Evolutionary conservation across 2,797 vertebrate species (phyloP).

Genomic region (Craterocephalus amniculus): DNA sequence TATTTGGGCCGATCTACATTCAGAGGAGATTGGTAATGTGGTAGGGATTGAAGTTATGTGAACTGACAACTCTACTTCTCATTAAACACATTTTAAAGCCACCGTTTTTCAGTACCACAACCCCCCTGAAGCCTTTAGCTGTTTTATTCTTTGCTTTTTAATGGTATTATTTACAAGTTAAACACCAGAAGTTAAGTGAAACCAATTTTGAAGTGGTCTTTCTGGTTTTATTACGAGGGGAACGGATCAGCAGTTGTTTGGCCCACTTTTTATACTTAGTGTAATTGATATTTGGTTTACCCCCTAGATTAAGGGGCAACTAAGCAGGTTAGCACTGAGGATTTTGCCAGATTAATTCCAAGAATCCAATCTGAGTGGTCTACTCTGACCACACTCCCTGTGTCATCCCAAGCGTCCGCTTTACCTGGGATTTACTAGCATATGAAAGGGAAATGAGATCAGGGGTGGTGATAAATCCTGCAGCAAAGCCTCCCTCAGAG

Average conservation of each 20-base stretch:
- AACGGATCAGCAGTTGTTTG: slow-evolving; percentile 61
- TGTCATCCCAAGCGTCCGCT: slow-evolving; percentile 53
- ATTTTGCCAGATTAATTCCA: slow-evolving; percentile 80
- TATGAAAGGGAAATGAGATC: slow-evolving; percentile 78
- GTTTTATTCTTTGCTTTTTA: background rate
- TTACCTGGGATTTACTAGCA: slow-evolving; percentile 79
- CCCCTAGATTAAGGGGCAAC: slow-evolving; percentile 67
- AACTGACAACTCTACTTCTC: slow-evolving; percentile 21
- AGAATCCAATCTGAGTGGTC: slow-evolving; percentile 63
- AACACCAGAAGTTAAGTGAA: slow-evolving; percentile 32
- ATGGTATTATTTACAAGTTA: slow-evolving; percentile 34
- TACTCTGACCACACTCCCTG: slow-evolving; percentile 40
- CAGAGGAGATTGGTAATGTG: slow-evolving; percentile 58
- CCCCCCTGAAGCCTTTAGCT: background rate
- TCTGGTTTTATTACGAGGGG: slow-evolving; percentile 43
- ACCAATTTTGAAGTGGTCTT: slow-evolving; percentile 42
- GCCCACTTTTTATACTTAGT: slow-evolving; percentile 66
- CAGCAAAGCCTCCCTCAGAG: slow-evolving; percentile 55
- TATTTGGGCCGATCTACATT: slow-evolving; percentile 60
- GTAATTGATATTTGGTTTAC: slow-evolving; percentile 77
- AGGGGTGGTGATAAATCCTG: slow-evolving; percentile 67
- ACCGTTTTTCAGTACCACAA: background rate
- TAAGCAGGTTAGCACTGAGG: slow-evolving; percentile 76
- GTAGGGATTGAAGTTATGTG: slow-evolving; percentile 53
- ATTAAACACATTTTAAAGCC: slow-evolving; percentile 11